Evolutionary conservation across 2,797 vertebrate genomes (phyloP), one percentile per base, ranked within the genome.

Genomic region (Peromyscus eremicus): DNA sequence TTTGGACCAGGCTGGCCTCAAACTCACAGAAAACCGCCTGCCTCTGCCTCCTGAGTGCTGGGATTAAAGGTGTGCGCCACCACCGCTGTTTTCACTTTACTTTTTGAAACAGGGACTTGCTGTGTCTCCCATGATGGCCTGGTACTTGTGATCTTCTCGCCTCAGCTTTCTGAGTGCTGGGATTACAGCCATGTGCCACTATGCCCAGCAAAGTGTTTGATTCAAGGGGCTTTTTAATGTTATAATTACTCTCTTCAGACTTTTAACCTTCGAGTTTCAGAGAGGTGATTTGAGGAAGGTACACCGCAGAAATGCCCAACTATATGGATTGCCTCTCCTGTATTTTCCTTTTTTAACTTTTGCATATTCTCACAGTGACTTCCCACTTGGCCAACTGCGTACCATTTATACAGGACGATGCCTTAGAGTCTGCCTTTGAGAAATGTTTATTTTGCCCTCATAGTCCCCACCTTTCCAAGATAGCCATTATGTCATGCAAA

Each of bases 371-470:
- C 71, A 70, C 55, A 23, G 23, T 80, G 79, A 60, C 81, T 91
- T 93, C 89, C 71, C 21, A 21, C 40, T 77, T 32, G 43, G 82
- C 55, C 87, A 34, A 60, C 57, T 49, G 55, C 32, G 86, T 23
- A 52, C 89, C 10, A 0, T 87, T 64, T 23, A 32, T 9, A 9
- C 23, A 43, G 75, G 57, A 90, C 14, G 43, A n/a, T 46, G 10
- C 43, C 40, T 91, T 55, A 77, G 55, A 79, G 57, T 43, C 5
- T 91, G 55, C 19, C 62, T 95, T 93, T 84, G 49, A 89, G 93
- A 82, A 94, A 85, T 49, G 23, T 66, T 52, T 49, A 57, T 93
- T 79, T 76, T 68, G 6, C 80, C 88, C 64, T 81, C 9, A 25
- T 70, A 0, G 90, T 96, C 55, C 49, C 92, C 68, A 17, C 34